A percentile compares a stretch with the other conserved stretches of the same genome.
Conservation (phyloP, 2,797 vertebrate genomes). For the Poeciliopsis gracilis region DNA sequence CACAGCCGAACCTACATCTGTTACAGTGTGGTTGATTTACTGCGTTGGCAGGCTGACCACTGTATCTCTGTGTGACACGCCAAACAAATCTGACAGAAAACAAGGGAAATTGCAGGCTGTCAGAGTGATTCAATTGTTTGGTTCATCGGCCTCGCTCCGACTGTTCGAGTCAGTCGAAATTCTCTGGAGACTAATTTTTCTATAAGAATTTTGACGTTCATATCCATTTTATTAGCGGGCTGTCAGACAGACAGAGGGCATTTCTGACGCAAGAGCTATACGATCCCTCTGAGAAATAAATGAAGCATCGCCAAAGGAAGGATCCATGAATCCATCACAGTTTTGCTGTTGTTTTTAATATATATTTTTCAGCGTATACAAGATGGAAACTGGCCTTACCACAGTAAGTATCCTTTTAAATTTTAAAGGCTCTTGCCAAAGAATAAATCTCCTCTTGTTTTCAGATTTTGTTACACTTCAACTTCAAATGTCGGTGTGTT, state of each 20-base stretch:
- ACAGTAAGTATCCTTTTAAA: not conserved
- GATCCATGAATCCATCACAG: not conserved
- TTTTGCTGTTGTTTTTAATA: not conserved
- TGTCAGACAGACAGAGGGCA: not conserved
- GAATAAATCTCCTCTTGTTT: not conserved
- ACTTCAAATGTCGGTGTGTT: not conserved
- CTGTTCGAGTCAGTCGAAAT: constrained; percentile 3
- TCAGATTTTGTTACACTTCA: not conserved
- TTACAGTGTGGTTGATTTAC: constrained; percentile 27
- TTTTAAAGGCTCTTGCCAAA: not conserved
- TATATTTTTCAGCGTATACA: not conserved
- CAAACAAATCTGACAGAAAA: constrained; percentile 44
- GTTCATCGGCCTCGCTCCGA: constrained; percentile 1
- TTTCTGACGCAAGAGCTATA: not conserved
- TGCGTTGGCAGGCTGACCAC: constrained; percentile 14
- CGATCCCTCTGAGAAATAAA: constrained; percentile 1
- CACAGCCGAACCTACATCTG: constrained; percentile 19
- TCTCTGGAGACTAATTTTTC: not conserved
- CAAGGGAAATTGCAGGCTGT: constrained; percentile 35
- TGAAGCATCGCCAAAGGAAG: not conserved
- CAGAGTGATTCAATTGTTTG: not conserved
- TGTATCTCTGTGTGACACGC: constrained; percentile 27
- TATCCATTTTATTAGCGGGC: not conserved
- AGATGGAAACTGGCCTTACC: not conserved
- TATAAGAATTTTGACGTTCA: not conserved